Evolutionary conservation across 2,113 vertebrate genomes (phyloP), one percentile per base, ranked within the genome.

Genomic region (Chrysochloris asiatica): DNA sequence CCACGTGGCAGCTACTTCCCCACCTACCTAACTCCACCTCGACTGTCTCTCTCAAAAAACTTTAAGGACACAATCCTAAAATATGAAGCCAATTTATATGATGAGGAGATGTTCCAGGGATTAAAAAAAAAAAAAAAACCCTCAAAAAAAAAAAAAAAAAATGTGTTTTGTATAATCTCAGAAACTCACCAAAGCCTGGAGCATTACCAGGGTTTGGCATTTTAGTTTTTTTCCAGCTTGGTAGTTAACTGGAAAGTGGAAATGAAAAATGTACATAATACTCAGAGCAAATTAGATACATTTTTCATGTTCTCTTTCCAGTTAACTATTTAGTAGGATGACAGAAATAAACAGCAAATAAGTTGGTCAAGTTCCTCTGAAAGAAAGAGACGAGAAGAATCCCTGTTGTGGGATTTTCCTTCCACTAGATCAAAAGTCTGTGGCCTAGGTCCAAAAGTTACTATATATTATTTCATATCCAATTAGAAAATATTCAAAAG

Each of bases 281-380:
- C 28, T 1, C 10, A 65, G 45, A 77, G 38, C 21, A 52, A 86
- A 86, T 72, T 72, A 50, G 48, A 65, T 82, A 19, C 61, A n/a
- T n/a, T n/a, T n/a, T 93, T n/a, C 41, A 45, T 26, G 48, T 88
- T 45, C 8, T n/a, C n/a, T n/a, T n/a, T n/a, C n/a, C n/a, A n/a
- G n/a, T n/a, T 72, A 45, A n/a, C 30, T 48, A 67, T 78, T 86
- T 67, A 50, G 41, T 82, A 41, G 52, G 38, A 82, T 78, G 19
- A 17, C 85, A n/a, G 54, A 21, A n/a, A 11, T 48, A 94, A 79
- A 65, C 28, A 71, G 72, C 83, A 92, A 84, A 69, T 41, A 75
- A 54, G 47, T 54, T 90, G 47, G 59, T 50, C 8, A 81, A 75
- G 48, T 33, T 72, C 19, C n/a, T 88, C 17, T 67, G 36, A 61